Percentiles rank a stretch among this genome's conserved stretches.
These are phyloP conservation scores for Eclectus roratus DNA, from an alignment of 2,113 vertebrate species.

Conservation along the genomic window DNA sequence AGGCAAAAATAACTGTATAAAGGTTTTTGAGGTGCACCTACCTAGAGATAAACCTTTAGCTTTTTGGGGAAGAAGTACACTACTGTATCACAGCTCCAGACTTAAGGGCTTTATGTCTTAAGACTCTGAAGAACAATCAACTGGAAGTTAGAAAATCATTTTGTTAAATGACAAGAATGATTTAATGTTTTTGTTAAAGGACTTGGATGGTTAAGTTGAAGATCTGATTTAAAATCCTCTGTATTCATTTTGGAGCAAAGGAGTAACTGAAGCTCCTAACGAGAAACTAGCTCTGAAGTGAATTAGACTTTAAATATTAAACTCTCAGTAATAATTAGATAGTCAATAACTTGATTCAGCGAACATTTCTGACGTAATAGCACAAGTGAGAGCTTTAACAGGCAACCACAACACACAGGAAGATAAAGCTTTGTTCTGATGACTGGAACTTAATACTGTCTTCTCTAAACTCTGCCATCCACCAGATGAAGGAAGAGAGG, in stretches of 20 bases:
- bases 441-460: background rate
- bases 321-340: background rate
- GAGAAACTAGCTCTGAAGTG: background rate
- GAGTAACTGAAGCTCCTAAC: background rate
- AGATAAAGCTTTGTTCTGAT: background rate
- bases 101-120: background rate
- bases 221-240: background rate
- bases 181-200: background rate
- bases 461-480: background rate
- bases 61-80: background rate
- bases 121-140: background rate
- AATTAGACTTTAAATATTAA: background rate
- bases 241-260: background rate
- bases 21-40: background rate
- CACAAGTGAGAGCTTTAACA: background rate
- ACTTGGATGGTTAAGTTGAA: background rate
- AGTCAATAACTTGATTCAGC: background rate
- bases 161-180: background rate
- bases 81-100: background rate
- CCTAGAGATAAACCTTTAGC: background rate
- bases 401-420: background rate
- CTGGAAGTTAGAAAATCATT: background rate
- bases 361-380: background rate
- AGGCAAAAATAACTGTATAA: background rate
- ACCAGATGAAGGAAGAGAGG: background rate